Conservation (phyloP, 2,888 invertebrate genomes). For the Gari tellinella region DNA sequence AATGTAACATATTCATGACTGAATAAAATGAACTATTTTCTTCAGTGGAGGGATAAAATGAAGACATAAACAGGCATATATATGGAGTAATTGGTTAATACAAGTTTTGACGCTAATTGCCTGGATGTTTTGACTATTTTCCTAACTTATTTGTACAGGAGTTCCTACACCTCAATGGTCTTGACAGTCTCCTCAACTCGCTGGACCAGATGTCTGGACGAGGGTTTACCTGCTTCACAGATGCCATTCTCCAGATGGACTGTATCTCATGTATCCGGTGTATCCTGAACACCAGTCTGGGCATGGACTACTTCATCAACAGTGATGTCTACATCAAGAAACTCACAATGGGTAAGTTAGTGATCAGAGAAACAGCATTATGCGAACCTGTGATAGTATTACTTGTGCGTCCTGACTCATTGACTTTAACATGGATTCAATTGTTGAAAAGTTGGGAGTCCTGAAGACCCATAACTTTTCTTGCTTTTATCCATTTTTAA, state of each 20-base stretch:
- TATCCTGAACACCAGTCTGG: slow-evolving; percentile 84
- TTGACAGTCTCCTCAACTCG: slow-evolving; percentile 84
- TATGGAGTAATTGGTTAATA: too few relatives aligned
- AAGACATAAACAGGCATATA: too few relatives aligned
- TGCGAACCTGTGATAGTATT: too few relatives aligned
- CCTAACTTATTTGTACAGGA: too few relatives aligned
- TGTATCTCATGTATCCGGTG: slow-evolving; percentile 85
- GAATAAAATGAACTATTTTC: too few relatives aligned
- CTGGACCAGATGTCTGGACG: slow-evolving; percentile 81
- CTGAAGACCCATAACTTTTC: neutral
- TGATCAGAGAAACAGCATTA: too few relatives aligned
- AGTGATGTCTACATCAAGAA: slow-evolving; percentile 82
- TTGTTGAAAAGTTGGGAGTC: neutral
- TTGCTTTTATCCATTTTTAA: too few relatives aligned
- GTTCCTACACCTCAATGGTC: slow-evolving; percentile 84
- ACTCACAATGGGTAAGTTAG: slow-evolving; percentile 83
- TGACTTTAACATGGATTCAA: neutral
- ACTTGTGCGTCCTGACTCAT: too few relatives aligned
- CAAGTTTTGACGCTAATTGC: too few relatives aligned
- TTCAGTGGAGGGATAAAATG: too few relatives aligned
- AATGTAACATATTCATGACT: too few relatives aligned
- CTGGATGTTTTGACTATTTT: too few relatives aligned
- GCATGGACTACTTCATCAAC: slow-evolving; percentile 84
- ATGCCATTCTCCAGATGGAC: slow-evolving; percentile 85
- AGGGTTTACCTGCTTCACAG: slow-evolving; percentile 81